phyloP scores from a whole-genome alignment of 1,140 invertebrate species.

The Heliconius eleuchia region DNA sequence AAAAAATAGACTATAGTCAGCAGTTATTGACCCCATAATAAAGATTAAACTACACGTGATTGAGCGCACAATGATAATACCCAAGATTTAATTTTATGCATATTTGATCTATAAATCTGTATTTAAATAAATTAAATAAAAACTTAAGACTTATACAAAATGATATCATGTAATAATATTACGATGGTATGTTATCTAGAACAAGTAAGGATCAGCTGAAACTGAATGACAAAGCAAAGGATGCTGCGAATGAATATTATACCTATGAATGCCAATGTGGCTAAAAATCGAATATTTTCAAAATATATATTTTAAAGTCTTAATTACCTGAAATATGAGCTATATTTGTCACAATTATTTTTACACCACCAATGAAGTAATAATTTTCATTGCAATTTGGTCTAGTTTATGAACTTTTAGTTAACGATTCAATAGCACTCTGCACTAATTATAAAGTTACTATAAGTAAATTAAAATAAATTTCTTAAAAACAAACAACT shows the following conservation, averaged over 20 bases:
- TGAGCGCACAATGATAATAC: conserved; percentile 63
- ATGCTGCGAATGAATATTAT: conserved; percentile 37
- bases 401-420: conserved; percentile 42
- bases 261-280: not conserved
- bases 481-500: conserved; percentile 42
- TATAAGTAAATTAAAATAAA: conserved; percentile 26
- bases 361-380: conserved; percentile 79
- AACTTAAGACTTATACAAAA: conserved; percentile 18
- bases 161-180: conserved; percentile 48
- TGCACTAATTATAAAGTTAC: conserved; percentile 32
- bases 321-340: conserved; percentile 72
- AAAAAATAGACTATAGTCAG: conserved; percentile 59
- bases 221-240: conserved; percentile 43
- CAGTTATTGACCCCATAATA: conserved; percentile 78
- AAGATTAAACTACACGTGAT: conserved; percentile 78
- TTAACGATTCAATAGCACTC: conserved; percentile 39
- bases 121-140: conserved; percentile 15
- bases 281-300: not conserved
- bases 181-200: conserved; percentile 62
- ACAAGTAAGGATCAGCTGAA: conserved; percentile 43
- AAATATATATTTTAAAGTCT: conserved; percentile 50
- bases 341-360: conserved; percentile 81
- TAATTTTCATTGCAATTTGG: conserved; percentile 76
- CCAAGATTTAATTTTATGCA: not conserved
- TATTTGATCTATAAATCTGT: not conserved